A percentile compares a stretch with the other conserved stretches of the same genome.
These are phyloP conservation scores for Hyppa rectilinea DNA, from an alignment of 2,888 invertebrate genomes.

Conservation along the genomic window DNA sequence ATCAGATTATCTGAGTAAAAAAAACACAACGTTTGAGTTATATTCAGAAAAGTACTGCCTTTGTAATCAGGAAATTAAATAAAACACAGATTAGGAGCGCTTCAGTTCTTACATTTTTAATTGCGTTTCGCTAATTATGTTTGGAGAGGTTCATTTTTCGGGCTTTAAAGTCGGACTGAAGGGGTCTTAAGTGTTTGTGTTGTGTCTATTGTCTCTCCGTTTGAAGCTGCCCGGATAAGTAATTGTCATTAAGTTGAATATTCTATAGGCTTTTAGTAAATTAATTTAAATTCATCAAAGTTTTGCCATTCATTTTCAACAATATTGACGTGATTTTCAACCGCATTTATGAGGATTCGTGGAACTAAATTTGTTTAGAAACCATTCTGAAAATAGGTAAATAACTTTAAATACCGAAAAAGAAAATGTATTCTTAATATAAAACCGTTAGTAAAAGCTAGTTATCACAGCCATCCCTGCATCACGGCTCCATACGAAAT, in stretches of 20 bases:
- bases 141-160: constrained; percentile 61
- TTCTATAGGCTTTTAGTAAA: constrained; percentile 6
- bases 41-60: constrained; percentile 62
- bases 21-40: constrained; percentile 65
- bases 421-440: background rate
- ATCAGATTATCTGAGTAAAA: constrained; percentile 66
- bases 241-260: constrained; percentile 53
- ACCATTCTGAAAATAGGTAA: background rate
- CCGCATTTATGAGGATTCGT: background rate
- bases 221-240: constrained; percentile 42
- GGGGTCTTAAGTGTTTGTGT: constrained; percentile 61
- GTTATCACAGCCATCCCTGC: background rate
- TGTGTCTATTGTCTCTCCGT: constrained; percentile 50
- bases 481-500: constrained; percentile 2
- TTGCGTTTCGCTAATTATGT: constrained; percentile 67
- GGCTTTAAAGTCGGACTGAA: constrained; percentile 62
- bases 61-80: constrained; percentile 69
- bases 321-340: constrained; percentile 20
- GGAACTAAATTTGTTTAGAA: constrained; percentile 12
- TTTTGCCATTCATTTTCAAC: constrained; percentile 10
- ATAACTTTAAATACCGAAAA: background rate
- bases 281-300: constrained; percentile 42
- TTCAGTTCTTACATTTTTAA: constrained; percentile 69
- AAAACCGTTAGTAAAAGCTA: background rate
- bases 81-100: constrained; percentile 67